These are phyloP conservation scores for Xylocopa sonorina DNA, from an alignment of 1,140 invertebrate genomes.

Conservation along the genomic window DNA sequence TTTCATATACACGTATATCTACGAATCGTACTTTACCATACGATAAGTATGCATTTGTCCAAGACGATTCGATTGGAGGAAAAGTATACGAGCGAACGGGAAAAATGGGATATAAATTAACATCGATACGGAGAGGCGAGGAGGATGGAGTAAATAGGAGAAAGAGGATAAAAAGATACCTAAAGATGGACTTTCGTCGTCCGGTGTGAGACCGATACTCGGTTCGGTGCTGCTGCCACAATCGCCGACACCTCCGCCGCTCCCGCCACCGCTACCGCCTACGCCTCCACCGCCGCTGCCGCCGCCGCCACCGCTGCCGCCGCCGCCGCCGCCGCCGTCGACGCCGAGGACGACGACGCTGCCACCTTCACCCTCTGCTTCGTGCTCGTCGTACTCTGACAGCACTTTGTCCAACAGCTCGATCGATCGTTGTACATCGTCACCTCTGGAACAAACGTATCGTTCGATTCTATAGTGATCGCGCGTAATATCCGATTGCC, in stretches of 20 bases:
- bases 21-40: too few relatives aligned
- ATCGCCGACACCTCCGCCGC: slow-evolving; percentile 77
- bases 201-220: slow-evolving; percentile 82
- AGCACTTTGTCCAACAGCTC: slow-evolving; percentile 92
- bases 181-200: slow-evolving; percentile 88
- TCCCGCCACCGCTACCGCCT: slow-evolving; percentile 78
- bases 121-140: neutral
- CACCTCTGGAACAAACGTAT: slow-evolving; percentile 86
- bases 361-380: slow-evolving; percentile 80
- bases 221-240: slow-evolving; percentile 82
- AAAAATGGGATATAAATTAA: slow-evolving; percentile 11
- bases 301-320: slow-evolving; percentile 76
- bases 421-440: slow-evolving; percentile 91
- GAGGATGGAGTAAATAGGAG: neutral
- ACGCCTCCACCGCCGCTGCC: slow-evolving; percentile 76
- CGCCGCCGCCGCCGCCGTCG: slow-evolving; percentile 78
- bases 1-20: too few relatives aligned
- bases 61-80: too few relatives aligned
- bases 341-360: slow-evolving; percentile 62
- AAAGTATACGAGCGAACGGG: too few relatives aligned
- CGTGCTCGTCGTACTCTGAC: slow-evolving; percentile 92
- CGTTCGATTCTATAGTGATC: slow-evolving; percentile 78
- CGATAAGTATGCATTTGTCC: too few relatives aligned
- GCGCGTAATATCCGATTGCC: slow-evolving; percentile 12
- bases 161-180: slow-evolving; percentile 71